Percentiles rank a stretch among this genome's conserved stretches.
These are phyloP conservation scores for Acanthacorydalis orientalis DNA, from an alignment of 2,888 invertebrate genomes.

Conservation along the genomic window DNA sequence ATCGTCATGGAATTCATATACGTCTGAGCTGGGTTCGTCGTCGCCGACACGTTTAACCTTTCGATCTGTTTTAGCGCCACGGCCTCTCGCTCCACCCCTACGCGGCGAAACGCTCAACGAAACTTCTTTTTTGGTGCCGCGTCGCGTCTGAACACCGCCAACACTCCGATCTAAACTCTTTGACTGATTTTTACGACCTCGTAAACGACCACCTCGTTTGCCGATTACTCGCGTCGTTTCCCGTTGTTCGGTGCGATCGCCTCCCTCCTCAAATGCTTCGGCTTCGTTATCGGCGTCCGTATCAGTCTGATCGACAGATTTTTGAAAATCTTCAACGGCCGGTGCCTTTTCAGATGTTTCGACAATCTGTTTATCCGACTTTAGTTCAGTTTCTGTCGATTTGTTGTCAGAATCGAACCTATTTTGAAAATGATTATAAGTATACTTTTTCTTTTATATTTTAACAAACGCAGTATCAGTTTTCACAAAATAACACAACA, in stretches of 20 bases:
- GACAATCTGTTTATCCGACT: background rate
- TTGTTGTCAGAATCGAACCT: slow-evolving; percentile 9
- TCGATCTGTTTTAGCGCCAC: slow-evolving; percentile 22
- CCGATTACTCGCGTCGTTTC: slow-evolving; percentile 15
- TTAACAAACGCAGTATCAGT: too few species aligned
- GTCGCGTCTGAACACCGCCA: slow-evolving; percentile 37
- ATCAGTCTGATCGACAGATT: slow-evolving; percentile 5
- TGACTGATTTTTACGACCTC: slow-evolving; percentile 24
- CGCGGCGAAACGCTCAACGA: slow-evolving; percentile 11
- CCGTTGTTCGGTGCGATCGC: slow-evolving; percentile 18
- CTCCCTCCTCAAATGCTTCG: slow-evolving; percentile 16
- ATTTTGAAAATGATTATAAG: too few species aligned
- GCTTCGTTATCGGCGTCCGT: slow-evolving; percentile 7
- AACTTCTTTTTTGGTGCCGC: slow-evolving; percentile 25
- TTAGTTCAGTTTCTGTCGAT: slow-evolving; percentile 7
- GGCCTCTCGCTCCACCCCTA: slow-evolving; percentile 31
- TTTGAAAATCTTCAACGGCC: slow-evolving; percentile 6
- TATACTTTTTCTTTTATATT: too few species aligned
- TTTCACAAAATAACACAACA: too few species aligned
- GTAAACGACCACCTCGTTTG: slow-evolving; percentile 16
- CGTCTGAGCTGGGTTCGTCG: slow-evolving; percentile 49
- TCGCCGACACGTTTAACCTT: slow-evolving; percentile 25
- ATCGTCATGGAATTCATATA: slow-evolving; percentile 85
- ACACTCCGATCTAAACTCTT: slow-evolving; percentile 20
- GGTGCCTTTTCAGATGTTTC: background rate